Base-by-base conservation (phyloP, 2,797 vertebrate species). In the Ispidina picta region DNA sequence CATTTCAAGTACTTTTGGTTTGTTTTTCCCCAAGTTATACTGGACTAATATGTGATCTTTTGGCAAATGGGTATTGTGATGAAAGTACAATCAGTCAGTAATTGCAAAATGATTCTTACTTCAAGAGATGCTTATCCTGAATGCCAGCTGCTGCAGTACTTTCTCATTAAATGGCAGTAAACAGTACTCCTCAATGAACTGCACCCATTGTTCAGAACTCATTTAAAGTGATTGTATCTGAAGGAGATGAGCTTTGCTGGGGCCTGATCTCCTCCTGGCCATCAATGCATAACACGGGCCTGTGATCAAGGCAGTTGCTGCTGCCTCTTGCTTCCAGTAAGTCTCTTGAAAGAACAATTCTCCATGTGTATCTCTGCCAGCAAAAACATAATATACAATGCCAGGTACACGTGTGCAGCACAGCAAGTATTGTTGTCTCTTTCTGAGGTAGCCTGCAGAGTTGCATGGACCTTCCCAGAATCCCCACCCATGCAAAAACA, bases 101-200 rank as follows among this genome's bases (percentile, higher is more conserved):
- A 91, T 68, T 94, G 54, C 69, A 90, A 86, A 94, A 88, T 91
- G 76, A 88, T 92, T 94, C 79, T 91, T 39, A 65, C 69, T 91
- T 86, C 43, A 70, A 35, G 83, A 93, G 88, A 80, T 91, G 48
- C 65, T 88, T 93, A 90, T 84, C 91, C 83, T 48, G 62, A 86
- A 71, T 80, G 64, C 17, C 68, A 91, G 63, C 56, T 73, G 66
- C 76, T 68, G 62, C 58, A 77, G 64, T 55, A 23, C 56, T 80
- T 86, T 74, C 54, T 74, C 71, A 69, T 20, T 84, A 35, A 88
- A 65, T 55, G n/a, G 12, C 60, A 73, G 80, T 76, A 83, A 92
- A 82, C 68, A 89, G n/a, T 49, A 37, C 29, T 81, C 49, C 77
- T 89, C 83, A 83, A 59, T 59, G 25, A 79, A 35, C 52, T 79